Evolutionary conservation across 1,140 invertebrate genomes (phyloP), one percentile per base, ranked within the genome.

Genomic region (Teleopsis dalmanni): DNA sequence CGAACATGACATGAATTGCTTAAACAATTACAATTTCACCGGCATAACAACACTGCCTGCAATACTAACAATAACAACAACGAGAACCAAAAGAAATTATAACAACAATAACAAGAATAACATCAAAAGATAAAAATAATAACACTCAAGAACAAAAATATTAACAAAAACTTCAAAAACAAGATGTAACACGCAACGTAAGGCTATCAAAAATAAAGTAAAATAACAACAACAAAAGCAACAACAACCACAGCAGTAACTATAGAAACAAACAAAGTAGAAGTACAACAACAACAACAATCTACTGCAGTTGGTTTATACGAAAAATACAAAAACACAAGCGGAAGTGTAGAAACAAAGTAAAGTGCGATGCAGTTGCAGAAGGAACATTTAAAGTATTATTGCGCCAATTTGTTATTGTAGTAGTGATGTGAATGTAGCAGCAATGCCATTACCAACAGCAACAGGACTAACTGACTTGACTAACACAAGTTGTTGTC

Each of bases 1-100:
- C 26, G 27, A 43, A 43, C 41, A 27, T 43, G 41, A 43, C 27
- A 43, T 43, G 41, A 43, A 43, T 43, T 43, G 25, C 23, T 43
- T 43, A 43, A 43, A 43, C 26, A 29, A 43, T 43, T 43, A 27
- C 41, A 27, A 43, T 27, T 43, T 43, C 25, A 13, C 37, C 22
- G n/a, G 37, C 22, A 11, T 13, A 23, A 19, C 13, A 8, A 19
- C 2, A 31, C 41, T n/a, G n/a, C n/a, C n/a, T n/a, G n/a, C n/a
- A n/a, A n/a, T n/a, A n/a, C n/a, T n/a, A 31, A 3, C 41, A 31
- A 31, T 27, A 31, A 31, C n/a, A 43, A 31, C 26, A 42, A 19
- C 16, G 33, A 13, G 4, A 11, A 29, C 19, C 9, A 43, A 13
- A 31, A n/a, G 10, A 18, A 21, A 10, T 11, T 21, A 43, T 29